A percentile compares a stretch with the other conserved stretches of the same genome.
Conservation (phyloP, 2,797 vertebrate species). For the Argyrosomus regius region DNA sequence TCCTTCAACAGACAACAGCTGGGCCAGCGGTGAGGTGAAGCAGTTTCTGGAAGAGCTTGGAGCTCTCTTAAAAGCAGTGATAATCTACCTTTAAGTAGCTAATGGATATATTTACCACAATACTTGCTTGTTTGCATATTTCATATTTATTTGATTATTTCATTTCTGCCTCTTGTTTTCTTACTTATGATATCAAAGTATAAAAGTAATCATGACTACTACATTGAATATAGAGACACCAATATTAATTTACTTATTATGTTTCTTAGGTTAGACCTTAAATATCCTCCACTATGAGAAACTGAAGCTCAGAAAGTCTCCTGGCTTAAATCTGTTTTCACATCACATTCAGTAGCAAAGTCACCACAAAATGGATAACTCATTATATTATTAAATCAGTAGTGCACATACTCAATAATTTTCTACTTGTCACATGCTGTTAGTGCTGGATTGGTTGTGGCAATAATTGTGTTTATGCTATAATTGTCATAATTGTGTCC, state of each 20-base stretch:
- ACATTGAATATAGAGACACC: neutral
- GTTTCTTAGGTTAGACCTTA: slow-evolving; percentile 1
- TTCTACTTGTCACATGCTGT: slow-evolving; percentile 39
- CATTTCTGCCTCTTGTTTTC: neutral
- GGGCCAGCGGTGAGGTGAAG: slow-evolving; percentile 6
- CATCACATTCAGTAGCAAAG: slow-evolving; percentile 15
- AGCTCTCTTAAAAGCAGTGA: slow-evolving; percentile 18
- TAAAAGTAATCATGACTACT: neutral
- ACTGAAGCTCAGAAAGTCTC: slow-evolving; percentile 7
- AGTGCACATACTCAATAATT: slow-evolving; percentile 41
- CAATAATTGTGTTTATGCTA: slow-evolving; percentile 53
- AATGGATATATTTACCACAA: neutral
- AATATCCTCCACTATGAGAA: slow-evolving; percentile 7
- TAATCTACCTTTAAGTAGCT: neutral
- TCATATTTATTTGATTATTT: too few species aligned
- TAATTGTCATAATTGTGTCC: slow-evolving; percentile 57
- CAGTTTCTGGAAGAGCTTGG: neutral
- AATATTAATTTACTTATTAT: slow-evolving; percentile 8
- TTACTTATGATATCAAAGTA: neutral
- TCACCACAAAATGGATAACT: slow-evolving; percentile 34
- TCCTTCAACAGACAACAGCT: slow-evolving; percentile 6
- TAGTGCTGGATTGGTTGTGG: slow-evolving; percentile 36
- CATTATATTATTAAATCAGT: slow-evolving; percentile 45
- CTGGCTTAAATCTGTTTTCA: neutral
- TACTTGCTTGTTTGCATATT: neutral